Evolutionary conservation across 1,140 invertebrate genomes (phyloP).

Genomic region (Aleiodes sp.): DNA sequence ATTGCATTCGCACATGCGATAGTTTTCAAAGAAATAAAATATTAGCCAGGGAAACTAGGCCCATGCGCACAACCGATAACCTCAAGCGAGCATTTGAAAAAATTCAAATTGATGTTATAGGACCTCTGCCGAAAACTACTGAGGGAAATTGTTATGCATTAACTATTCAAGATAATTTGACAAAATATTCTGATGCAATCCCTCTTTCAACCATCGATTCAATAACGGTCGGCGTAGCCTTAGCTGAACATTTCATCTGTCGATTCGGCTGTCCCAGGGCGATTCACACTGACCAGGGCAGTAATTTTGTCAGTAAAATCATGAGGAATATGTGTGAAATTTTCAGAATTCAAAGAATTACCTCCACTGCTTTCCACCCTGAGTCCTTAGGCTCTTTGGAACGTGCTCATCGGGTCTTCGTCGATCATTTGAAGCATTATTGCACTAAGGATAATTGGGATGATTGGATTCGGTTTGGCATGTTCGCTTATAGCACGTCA

Average conservation of each 20-base stretch:
- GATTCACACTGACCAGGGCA: slow-evolving; percentile 49
- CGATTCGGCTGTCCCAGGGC: slow-evolving; percentile 44
- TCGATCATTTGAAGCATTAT: slow-evolving; percentile 35
- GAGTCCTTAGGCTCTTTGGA: slow-evolving; percentile 41
- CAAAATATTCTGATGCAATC: too few species aligned
- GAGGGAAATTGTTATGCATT: too few species aligned
- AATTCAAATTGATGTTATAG: too few species aligned
- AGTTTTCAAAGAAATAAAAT: too few species aligned
- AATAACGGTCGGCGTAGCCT: slow-evolving; percentile 35
- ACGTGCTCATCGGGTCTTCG: slow-evolving; percentile 36
- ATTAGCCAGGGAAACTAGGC: too few species aligned
- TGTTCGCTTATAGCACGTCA: slow-evolving; percentile 37
- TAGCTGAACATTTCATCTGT: slow-evolving; percentile 44
- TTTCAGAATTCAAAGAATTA: slow-evolving; percentile 40
- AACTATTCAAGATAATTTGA: too few species aligned
- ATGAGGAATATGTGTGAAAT: slow-evolving; percentile 42
- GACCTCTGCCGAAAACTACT: too few species aligned
- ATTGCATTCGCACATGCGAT: background rate
- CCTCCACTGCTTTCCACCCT: slow-evolving; percentile 41
- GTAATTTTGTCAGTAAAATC: slow-evolving; percentile 42
- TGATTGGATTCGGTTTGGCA: background rate
- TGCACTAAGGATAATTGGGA: slow-evolving; percentile 47
- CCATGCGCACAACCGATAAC: too few species aligned
- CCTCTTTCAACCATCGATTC: too few species aligned
- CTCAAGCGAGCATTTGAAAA: too few species aligned